Base-by-base conservation (phyloP, 1,140 invertebrate genomes). In the Oppia nitens region DNA sequence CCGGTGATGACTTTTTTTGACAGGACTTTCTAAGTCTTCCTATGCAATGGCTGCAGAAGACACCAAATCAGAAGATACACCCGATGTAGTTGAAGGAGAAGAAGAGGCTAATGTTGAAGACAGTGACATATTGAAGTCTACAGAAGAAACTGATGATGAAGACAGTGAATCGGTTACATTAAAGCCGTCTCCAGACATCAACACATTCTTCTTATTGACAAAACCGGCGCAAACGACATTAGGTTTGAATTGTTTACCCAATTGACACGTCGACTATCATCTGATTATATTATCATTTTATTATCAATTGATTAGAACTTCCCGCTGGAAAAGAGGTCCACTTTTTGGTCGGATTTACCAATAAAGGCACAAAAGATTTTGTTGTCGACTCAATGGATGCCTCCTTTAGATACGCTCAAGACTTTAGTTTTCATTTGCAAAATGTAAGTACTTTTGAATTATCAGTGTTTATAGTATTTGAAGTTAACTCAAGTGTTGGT, bases 381-480 rank as follows among this genome's bases (percentile, higher is more conserved):
- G 74, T 87, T 14, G 78, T 99, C 9, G 92, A 98, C 69, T 83
- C 83, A 2, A 76, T 97, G 66, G 94, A 98, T 68, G 92, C 93
- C 0, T 96, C 94, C 0, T 95, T 99, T 79, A 81, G 94, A 66
- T 98, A 98, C 69, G 91, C 94, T 21, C 89, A 96, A 82, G 95
- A 99, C 72, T 98, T 91, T 74, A 91, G 83, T 64, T 98, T 93
- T 71, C 88, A 92, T 70, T 94, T 98, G 66, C 94, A 98, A 72
- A 98, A 98, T 74, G 77, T 78, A 65, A 67, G 71, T 68, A 47
- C 28, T 48, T 2, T 26, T 57, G 12, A n/a, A 48, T 28, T 56
- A 2, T 25, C 24, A 4, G 40, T 26, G 32, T 50, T 17, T 2
- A 29, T 14, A 20, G 14, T n/a, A 51, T 51, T 60, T 64, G 21